phyloP scores from a whole-genome alignment of 2,888 invertebrate species.

The Stegophylla sp. region DNA sequence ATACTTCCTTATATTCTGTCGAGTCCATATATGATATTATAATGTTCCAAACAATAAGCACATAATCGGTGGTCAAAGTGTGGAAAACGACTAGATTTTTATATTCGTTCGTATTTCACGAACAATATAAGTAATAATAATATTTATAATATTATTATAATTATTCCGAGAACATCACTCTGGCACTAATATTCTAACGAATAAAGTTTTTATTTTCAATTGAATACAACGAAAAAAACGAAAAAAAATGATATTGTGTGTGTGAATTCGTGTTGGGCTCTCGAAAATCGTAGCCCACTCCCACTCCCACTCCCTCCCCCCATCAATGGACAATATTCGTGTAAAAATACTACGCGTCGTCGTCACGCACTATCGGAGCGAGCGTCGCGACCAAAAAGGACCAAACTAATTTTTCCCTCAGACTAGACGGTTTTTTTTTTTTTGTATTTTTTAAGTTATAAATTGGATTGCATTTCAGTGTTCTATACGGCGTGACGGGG shows the following conservation, averaged over 20 bases:
- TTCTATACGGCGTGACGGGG: constrained; percentile 50
- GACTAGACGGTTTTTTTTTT: constrained; percentile 32
- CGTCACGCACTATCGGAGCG: constrained; percentile 41
- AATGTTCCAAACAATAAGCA: constrained; percentile 48
- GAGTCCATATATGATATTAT: constrained; percentile 24
- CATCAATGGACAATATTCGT: constrained; percentile 19
- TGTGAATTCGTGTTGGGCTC: not conserved
- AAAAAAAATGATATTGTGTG: not conserved
- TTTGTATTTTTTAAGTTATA: constrained; percentile 29
- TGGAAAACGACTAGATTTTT: constrained; percentile 25
- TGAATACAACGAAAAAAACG: not conserved
- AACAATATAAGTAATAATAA: not conserved
- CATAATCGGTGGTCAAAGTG: constrained; percentile 12
- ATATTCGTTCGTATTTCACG: not conserved
- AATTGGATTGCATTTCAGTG: constrained; percentile 57
- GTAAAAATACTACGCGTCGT: constrained; percentile 52
- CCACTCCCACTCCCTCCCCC: not conserved
- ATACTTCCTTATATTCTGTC: not conserved
- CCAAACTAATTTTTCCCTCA: constrained; percentile 47
- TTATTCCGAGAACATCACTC: too few relatives aligned
- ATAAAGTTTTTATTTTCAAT: not conserved
- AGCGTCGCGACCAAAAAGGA: constrained; percentile 43
- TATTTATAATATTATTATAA: too few relatives aligned
- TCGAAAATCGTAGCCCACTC: constrained; percentile 16
- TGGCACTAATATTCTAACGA: too few relatives aligned